Evolutionary conservation across 2,113 vertebrate genomes (phyloP), one percentile per base, ranked within the genome.

Genomic region (Poeciliopsis turrubarensis): DNA sequence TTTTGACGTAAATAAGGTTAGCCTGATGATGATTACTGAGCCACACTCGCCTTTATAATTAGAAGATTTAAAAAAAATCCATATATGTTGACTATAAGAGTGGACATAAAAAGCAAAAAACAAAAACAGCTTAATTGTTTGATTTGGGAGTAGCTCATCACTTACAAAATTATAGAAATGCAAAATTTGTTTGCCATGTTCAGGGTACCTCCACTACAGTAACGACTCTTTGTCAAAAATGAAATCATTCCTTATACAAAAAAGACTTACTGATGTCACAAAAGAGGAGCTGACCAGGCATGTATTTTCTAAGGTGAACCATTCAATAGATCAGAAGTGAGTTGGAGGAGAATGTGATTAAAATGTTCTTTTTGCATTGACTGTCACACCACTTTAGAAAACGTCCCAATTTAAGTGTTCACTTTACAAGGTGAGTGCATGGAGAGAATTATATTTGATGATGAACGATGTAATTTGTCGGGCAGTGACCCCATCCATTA

Each of bases 1-100:
- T 91, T 78, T 85, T 91, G 86, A 85, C 70, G 54, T 30, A 77
- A 90, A 87, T 82, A 80, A 77, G 68, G 62, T 88, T 82, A 81
- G 75, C 73, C 77, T 84, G 74, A 91, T 89, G 88, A 80, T 87
- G 91, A 94, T 93, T 91, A 83, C 86, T 85, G 81, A 71, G 75
- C 68, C 17, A 47, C 51, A 66, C 57, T 60, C 60, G 60, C 51
- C 73, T 5, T 19, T 47, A 76, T 85, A 70, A 80, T 78, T 47
- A 72, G 25, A 47, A 47, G 44, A 19, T 47, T 63, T 60, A 19
- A 12, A 30, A 30, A 31, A 54, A 61, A 61, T 63, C 26, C 65
- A 79, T 34, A 41, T 51, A 60, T 60, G 47, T 65, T 86, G 79
- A 87, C 89, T 80, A 87, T 87, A 84, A 77, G 22, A 64, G 66